phyloP scores from a whole-genome alignment of 2,113 vertebrate species.

The Lasiurus cinereus region DNA sequence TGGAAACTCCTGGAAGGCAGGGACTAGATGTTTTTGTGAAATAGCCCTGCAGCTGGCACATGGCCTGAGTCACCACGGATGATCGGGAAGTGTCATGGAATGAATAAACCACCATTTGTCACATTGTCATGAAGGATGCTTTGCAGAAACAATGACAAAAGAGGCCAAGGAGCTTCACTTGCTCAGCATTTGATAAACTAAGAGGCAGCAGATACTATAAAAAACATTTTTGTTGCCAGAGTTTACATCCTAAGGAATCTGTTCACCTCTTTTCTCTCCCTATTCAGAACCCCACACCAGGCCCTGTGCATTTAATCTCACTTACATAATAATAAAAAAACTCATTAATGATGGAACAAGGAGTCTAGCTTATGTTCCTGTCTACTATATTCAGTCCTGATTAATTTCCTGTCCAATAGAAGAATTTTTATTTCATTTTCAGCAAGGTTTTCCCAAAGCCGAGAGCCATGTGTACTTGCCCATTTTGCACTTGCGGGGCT shows the following conservation, averaged over 20 bases:
- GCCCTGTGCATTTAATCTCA: background rate
- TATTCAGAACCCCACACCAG: background rate
- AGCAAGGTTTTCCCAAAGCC: background rate
- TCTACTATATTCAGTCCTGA: background rate
- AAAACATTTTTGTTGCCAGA: background rate
- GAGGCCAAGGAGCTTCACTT: background rate
- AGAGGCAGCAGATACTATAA: conserved; percentile 18
- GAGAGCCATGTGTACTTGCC: background rate
- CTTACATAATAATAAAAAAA: conserved; percentile 54
- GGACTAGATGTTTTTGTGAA: background rate
- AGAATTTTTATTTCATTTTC: conserved; percentile 67
- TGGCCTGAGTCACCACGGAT: background rate
- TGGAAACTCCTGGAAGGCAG: background rate
- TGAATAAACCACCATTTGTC: background rate
- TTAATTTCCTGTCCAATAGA: conserved; percentile 58
- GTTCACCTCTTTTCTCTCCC: background rate
- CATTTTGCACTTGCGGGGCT: background rate
- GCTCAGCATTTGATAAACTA: background rate
- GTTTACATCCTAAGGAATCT: conserved; percentile 41
- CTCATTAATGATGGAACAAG: background rate
- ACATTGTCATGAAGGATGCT: background rate
- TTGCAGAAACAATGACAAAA: conserved; percentile 5
- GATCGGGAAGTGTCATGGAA: background rate
- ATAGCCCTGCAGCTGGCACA: background rate
- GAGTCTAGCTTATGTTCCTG: background rate